Base-by-base conservation (phyloP, 2,797 vertebrate genomes). In the Enteromius trimaculatus region DNA sequence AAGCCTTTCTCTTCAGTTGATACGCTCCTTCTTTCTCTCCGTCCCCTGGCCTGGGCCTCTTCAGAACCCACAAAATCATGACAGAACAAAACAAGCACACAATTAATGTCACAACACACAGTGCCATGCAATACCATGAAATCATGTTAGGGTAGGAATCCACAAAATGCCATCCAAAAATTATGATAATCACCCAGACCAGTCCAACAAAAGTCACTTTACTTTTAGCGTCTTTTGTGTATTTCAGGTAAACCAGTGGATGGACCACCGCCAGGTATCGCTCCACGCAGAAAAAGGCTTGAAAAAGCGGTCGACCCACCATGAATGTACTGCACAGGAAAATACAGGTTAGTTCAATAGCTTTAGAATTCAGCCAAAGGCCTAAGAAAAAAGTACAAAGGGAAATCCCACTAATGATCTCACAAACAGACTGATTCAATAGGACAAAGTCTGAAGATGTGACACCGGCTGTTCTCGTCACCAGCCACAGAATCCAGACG, bases 221-320 rank as follows among this genome's bases (percentile, higher is more conserved):
- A 29, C 62, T 37, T 16, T 10, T 26, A 29, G n/a, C 0, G 13
- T n/a, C 10, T 49, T 39, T 49, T 2, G 1, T 68, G 64, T 55
- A 79, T 21, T 79, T 79, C 19, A 79, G 82, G 58, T 79, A 84
- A 58, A 79, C 9, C 60, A 79, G 5, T 0, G 77, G 82, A 64
- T 84, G 55, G 66, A 84, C 76, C 53, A 84, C 82, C 9, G 82
- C 82, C 55, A 84, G 31, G 64, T 78, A 83, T 14, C 82, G 65
- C 75, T 78, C 75, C 17, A 83, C 64, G 34, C 65, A 78, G 44
- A 55, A 71, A 42, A 3, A 16, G 42, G 53, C 51, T 16, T 84
- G 53, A 44, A 65, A 79, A 9, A 72, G 44, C 7, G 55, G 65
- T 39, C 55, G 29, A 64, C 76, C 82, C 7, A 79, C 82, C 14